Conservation (phyloP, 2,888 invertebrate genomes). For the Acanthosoma haemorrhoidale region DNA sequence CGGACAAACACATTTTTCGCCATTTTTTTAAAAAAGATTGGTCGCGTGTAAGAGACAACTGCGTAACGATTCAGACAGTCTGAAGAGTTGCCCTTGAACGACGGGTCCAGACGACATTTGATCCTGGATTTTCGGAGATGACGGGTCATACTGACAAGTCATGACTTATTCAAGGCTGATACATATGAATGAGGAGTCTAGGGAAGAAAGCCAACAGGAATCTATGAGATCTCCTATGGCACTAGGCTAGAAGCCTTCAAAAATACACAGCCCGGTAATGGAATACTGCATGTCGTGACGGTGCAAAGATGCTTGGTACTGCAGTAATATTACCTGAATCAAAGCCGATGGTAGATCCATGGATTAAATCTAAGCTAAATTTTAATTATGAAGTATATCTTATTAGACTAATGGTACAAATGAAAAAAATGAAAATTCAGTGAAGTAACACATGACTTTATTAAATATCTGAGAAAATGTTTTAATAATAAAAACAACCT, state of each 20-base stretch:
- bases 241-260: not conserved
- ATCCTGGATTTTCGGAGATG: not conserved
- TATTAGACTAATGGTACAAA: too few species aligned
- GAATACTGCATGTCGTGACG: not conserved
- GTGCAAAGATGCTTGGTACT: too few species aligned
- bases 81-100: constrained; percentile 5
- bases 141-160: constrained; percentile 5
- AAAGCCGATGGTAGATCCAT: too few species aligned
- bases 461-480: too few species aligned
- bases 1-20: too few species aligned
- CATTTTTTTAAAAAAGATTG: too few species aligned
- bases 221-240: not conserved
- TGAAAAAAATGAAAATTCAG: too few species aligned
- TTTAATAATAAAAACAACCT: too few species aligned
- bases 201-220: constrained; percentile 15
- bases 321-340: too few species aligned
- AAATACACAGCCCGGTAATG: not conserved
- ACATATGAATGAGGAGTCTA: constrained; percentile 24
- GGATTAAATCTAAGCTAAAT: too few species aligned
- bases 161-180: constrained; percentile 19
- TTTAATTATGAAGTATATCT: too few species aligned
- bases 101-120: not conserved
- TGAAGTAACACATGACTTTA: too few species aligned
- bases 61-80: not conserved
- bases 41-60: not conserved